Conservation (phyloP, 2,797 vertebrate genomes). For the Naso thynnoides region DNA sequence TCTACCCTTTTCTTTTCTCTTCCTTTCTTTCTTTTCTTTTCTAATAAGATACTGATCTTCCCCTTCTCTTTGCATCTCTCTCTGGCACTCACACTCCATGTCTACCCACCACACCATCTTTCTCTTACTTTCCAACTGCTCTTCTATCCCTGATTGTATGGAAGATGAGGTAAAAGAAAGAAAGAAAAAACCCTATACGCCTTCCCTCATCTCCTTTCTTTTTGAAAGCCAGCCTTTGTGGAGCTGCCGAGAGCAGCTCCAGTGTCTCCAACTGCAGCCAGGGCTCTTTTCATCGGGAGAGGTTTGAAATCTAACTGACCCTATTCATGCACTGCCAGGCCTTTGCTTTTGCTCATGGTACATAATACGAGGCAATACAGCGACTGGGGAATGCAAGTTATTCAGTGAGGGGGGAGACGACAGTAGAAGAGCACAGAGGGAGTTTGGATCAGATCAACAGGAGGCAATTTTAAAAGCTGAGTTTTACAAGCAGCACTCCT, state of each 20-base stretch:
- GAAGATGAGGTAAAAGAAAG: conserved; percentile 75
- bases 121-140: conserved; percentile 53
- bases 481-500: conserved; percentile 32
- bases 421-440: conserved; percentile 63
- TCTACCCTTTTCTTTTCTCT: conserved; percentile 33
- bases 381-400: conserved; percentile 77
- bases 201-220: conserved; percentile 74
- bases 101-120: conserved; percentile 40
- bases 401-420: conserved; percentile 66
- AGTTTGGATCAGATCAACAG: conserved; percentile 63
- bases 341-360: conserved; percentile 79
- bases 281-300: conserved; percentile 85
- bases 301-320: conserved; percentile 87
- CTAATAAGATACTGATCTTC: conserved; percentile 25
- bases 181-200: conserved; percentile 61
- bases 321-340: conserved; percentile 87
- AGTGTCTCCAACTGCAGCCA: conserved; percentile 81
- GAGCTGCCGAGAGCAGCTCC: conserved; percentile 79
- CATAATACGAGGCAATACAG: conserved; percentile 78
- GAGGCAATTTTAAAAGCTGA: conserved; percentile 53
- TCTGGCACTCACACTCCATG: conserved; percentile 41
- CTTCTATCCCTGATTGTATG: conserved; percentile 64
- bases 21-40: conserved; percentile 10
- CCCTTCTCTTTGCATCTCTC: conserved; percentile 39
- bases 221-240: conserved; percentile 86